Base-by-base conservation (phyloP, 2,888 invertebrate species). In the Philonicus albiceps region DNA sequence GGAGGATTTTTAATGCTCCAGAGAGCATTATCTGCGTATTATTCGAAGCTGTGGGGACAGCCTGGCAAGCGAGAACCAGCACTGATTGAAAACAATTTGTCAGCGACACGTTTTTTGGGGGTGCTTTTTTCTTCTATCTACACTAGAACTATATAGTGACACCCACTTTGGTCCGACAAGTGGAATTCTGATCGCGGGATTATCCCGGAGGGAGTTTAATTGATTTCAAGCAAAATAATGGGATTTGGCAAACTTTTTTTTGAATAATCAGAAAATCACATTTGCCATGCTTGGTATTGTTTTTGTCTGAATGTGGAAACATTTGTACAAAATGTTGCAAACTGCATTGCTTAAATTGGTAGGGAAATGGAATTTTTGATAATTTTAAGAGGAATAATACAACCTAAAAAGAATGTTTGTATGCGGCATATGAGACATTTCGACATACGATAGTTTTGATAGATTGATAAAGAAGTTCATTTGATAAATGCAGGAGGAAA, bases 41-140 rank as follows among this genome's bases (percentile, higher is more conserved):
- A 43, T 75, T 75, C 75, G 75, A 37, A 8, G 75, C 64, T 43
- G 27, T 43, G 43, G 27, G 43, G 27, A 78, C 40, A 43, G 78
- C 43, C 74, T 43, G 30, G 43, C 27, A 43, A 78, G 40, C 78
- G 43, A 43, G 49, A 43, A 43, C 37, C 22, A 43, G 27, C 78
- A 27, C 40, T 78, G 78, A 78, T 78, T 78, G 78, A 78, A 78
- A 78, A 78, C 78, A 78, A 78, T 78, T 78, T 78, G 78, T 78
- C 43, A 78, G 37, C 43, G 78, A 78, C 43, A 43, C 49, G 43
- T 78, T 78, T 78, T 37, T 78, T 22, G 11, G 43, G 43, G 75
- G n/a, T 34, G 16, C 75, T 19, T 19, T 1, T 8, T 75, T 75
- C 34, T 75, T 75, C n/a, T 8, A 34, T 34, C n/a, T 37, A 19